Conservation (phyloP, 2,113 vertebrate species). For the Cottus gobio region DNA sequence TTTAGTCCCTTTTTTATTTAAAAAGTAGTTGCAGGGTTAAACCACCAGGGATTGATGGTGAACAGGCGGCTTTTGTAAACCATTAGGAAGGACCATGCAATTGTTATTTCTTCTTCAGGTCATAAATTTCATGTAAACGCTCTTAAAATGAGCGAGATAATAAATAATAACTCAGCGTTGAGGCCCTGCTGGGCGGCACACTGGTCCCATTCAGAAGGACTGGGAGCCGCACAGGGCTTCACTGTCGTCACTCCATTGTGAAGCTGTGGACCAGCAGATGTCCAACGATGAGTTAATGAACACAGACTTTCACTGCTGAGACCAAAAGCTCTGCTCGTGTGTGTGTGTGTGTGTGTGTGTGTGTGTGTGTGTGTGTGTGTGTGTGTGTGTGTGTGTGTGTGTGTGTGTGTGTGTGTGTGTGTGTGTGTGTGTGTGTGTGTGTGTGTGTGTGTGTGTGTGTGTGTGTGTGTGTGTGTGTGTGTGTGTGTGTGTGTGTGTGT, state of each 20-base stretch:
- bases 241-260: neutral
- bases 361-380: slow-evolving; percentile 28
- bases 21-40: neutral
- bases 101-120: neutral
- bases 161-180: fast-evolving
- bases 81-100: neutral
- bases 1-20: neutral
- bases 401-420: slow-evolving; percentile 11
- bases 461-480: slow-evolving; percentile 24
- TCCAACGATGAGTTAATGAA: neutral
- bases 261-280: neutral
- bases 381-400: slow-evolving; percentile 34
- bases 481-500: slow-evolving; percentile 31
- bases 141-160: too few species aligned
- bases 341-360: slow-evolving; percentile 9
- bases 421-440: slow-evolving; percentile 26
- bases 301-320: neutral
- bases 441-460: slow-evolving; percentile 24
- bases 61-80: neutral
- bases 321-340: too few species aligned
- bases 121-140: neutral
- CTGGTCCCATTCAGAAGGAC: neutral
- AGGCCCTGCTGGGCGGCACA: neutral
- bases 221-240: neutral
- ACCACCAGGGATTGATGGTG: neutral